phyloP scores from a whole-genome alignment of 2,888 invertebrate genomes.

The Tachina grossa region DNA sequence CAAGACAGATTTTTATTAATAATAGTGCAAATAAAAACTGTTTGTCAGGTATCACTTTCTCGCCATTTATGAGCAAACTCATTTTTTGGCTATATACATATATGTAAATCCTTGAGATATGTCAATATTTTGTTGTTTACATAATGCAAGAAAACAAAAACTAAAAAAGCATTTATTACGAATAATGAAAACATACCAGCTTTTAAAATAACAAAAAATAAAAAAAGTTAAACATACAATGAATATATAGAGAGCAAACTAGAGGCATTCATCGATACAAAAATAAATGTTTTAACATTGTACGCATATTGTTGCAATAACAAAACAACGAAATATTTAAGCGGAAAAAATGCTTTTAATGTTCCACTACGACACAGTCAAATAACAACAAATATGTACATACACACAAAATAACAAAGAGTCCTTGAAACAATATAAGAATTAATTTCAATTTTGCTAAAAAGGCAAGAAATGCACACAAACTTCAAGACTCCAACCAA shows the following conservation, averaged over 20 bases:
- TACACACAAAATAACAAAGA: constrained; percentile 27
- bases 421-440: constrained; percentile 70
- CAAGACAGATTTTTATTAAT: constrained; percentile 4
- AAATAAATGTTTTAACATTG: constrained; percentile 65
- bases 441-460: constrained; percentile 67
- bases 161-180: constrained; percentile 46
- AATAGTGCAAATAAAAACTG: background rate
- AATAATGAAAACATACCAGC: constrained; percentile 65
- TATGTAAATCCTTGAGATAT: constrained; percentile 58
- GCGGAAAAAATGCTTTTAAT: constrained; percentile 67
- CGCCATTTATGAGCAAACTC: constrained; percentile 45
- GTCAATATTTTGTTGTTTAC: constrained; percentile 56
- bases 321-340: constrained; percentile 55
- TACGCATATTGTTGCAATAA: constrained; percentile 62
- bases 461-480: constrained; percentile 62
- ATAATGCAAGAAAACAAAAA: background rate
- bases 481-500: constrained; percentile 9
- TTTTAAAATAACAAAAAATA: constrained; percentile 10
- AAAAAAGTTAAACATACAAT: constrained; percentile 53
- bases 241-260: constrained; percentile 30
- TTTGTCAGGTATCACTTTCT: constrained; percentile 42
- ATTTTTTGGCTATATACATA: background rate
- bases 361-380: constrained; percentile 33
- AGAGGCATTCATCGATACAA: constrained; percentile 43
- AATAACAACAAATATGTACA: constrained; percentile 17